A percentile compares a stretch with the other conserved stretches of the same genome.
These are phyloP conservation scores for Drosophila littoralis DNA, from an alignment of 1,140 invertebrate genomes.

Conservation along the genomic window DNA sequence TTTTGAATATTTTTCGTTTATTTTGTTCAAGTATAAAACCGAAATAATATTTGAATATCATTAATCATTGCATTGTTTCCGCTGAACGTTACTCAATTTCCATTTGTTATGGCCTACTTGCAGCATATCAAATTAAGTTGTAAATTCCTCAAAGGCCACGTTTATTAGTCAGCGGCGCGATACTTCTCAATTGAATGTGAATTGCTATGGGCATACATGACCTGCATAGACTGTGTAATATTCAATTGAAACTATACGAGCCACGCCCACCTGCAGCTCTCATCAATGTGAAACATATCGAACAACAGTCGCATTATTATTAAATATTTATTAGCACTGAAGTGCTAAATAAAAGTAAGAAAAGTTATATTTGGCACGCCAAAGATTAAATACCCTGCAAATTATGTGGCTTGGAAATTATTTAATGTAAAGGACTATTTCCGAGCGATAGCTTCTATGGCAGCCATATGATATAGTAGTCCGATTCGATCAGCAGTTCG, in stretches of 20 bases:
- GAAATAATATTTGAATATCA: background rate
- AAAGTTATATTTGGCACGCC: background rate
- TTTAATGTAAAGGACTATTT: no score
- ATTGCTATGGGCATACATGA: background rate
- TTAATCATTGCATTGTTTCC: slow-evolving; percentile 13
- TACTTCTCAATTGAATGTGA: background rate
- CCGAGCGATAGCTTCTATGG: no score
- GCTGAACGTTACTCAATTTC: background rate
- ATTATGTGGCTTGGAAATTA: no score
- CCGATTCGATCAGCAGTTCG: no score
- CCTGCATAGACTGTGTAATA: background rate
- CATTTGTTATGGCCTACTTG: slow-evolving; percentile 7
- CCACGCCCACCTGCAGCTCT: slow-evolving; percentile 7
- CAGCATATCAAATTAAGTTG: slow-evolving; percentile 7
- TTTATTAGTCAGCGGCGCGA: slow-evolving; percentile 6
- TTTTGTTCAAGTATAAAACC: background rate
- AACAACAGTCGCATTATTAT: slow-evolving; percentile 17
- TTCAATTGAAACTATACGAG: background rate
- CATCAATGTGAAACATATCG: background rate
- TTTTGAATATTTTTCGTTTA: no score
- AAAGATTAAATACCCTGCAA: background rate
- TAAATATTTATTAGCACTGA: slow-evolving; percentile 50
- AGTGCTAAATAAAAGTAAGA: slow-evolving; percentile 41
- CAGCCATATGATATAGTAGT: no score
- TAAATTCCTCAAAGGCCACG: slow-evolving; percentile 9